Conservation (phyloP, 23 tunicate genomes). For the Trididemnum clinides region DNA sequence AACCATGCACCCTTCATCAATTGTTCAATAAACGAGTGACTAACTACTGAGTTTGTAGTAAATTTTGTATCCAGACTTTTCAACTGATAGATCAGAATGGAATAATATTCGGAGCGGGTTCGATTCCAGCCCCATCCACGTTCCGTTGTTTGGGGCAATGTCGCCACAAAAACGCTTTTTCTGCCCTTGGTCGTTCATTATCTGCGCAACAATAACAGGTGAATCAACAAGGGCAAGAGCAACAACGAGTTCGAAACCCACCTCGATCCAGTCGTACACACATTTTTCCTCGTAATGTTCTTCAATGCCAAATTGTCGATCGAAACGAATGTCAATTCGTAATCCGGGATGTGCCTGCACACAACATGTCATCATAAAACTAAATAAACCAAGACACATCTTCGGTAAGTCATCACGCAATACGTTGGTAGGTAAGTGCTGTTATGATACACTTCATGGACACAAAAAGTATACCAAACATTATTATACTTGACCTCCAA, state of each 20-base stretch:
- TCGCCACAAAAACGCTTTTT: constrained; percentile 30
- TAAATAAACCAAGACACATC: too few relatives aligned
- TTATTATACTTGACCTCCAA: constrained; percentile 65
- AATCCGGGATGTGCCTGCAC: constrained; percentile 42
- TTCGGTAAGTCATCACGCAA: too few relatives aligned
- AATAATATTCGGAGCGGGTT: constrained; percentile 24
- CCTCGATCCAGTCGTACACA: constrained; percentile 82
- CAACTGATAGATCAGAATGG: constrained; percentile 61
- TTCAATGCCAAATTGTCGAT: constrained; percentile 64
- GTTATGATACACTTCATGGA: too few relatives aligned
- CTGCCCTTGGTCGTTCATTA: neutral
- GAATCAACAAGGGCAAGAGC: too few relatives aligned
- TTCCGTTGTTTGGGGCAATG: constrained; percentile 48
- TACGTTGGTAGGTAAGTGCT: too few relatives aligned
- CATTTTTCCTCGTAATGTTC: constrained; percentile 71
- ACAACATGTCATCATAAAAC: too few relatives aligned
- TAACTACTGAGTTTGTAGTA: constrained; percentile 58
- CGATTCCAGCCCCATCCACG: constrained; percentile 53
- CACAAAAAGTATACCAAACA: too few relatives aligned
- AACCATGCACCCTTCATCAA: too few relatives aligned
- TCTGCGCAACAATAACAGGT: too few relatives aligned
- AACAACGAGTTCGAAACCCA: too few relatives aligned
- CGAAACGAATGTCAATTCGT: constrained; percentile 48
- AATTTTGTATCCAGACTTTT: constrained; percentile 58
- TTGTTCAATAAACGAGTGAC: too few relatives aligned